These are phyloP conservation scores for Peromyscus leucopus DNA, from an alignment of 2,113 vertebrate genomes.

Conservation along the genomic window DNA sequence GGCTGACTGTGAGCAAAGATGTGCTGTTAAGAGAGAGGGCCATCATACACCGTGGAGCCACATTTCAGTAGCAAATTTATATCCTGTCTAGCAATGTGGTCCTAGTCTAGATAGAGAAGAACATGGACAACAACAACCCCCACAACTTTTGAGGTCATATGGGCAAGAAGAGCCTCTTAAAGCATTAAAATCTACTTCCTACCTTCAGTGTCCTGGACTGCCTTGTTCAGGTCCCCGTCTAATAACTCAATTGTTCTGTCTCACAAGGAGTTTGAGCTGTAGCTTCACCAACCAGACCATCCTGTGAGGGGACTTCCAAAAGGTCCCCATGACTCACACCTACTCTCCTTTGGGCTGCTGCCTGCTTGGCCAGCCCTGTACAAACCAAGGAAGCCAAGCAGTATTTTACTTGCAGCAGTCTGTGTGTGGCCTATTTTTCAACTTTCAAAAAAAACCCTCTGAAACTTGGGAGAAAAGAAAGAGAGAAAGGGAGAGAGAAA, in stretches of 20 bases:
- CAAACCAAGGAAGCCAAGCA: neutral
- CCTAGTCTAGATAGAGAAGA: constrained; percentile 97
- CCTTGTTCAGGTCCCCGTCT: constrained; percentile 95
- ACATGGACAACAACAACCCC: constrained; percentile 96
- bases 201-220: constrained; percentile 98
- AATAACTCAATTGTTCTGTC: constrained; percentile 98
- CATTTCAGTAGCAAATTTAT: constrained; percentile 95
- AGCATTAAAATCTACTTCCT: constrained; percentile 95
- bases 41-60: constrained; percentile 95
- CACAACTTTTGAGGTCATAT: constrained; percentile 97
- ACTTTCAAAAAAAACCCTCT: constrained; percentile 70
- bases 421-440: constrained; percentile 51
- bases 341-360: neutral
- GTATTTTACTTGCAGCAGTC: neutral
- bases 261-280: constrained; percentile 96
- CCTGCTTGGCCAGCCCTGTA: neutral
- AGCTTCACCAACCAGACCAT: constrained; percentile 99
- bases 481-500: neutral
- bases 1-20: constrained; percentile 95
- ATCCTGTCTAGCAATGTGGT: constrained; percentile 97
- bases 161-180: constrained; percentile 96
- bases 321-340: neutral
- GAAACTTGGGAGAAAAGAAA: constrained; percentile 57
- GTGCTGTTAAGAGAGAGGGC: constrained; percentile 94
- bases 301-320: constrained; percentile 85